Evolutionary conservation across 2,113 vertebrate genomes (phyloP), one percentile per base, ranked within the genome.

Genomic region (Formicarius rufipectus): DNA sequence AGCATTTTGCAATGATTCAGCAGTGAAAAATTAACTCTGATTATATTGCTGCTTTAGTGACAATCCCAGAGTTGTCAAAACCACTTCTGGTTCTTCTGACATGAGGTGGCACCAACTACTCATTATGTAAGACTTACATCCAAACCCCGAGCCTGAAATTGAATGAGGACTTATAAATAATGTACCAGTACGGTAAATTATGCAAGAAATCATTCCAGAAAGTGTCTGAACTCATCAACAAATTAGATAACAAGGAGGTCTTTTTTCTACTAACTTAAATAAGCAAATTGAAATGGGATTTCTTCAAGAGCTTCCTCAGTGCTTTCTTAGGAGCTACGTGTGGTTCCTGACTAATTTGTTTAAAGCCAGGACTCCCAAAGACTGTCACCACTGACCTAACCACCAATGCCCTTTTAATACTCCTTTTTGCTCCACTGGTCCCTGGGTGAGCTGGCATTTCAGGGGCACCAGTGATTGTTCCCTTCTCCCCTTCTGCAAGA

Each of bases 121-220:
- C 47, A 20, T 93, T 88, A 91, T 91, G 50, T 92, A 92, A 95
- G 79, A 83, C 56, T 87, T 66, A 47, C 35, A 94, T 88, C 82
- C 39, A 85, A 93, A 75, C 33, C 50, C 40, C 1, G 1, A 75
- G 84, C 47, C 80, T 31, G 30, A 82, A 93, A 77, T 68, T 91
- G 90, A 93, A 95, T 45, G 37, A 93, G 90, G 67, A 64, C 72
- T 90, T 80, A 90, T 95, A 95, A 96, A 96, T 97, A 96, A 96
- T 97, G 64, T 87, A 97, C 74, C 89, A 84, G 75, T 86, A 93
- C 37, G 19, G 47, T 93, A 90, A 97, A 96, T 96, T 96, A 97
- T 95, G 82, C 87, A 96, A 91, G 82, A 74, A 95, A 87, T 94
- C 84, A 90, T 96, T 94, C 91, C 94, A 96, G 75, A 96, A 95